These are phyloP conservation scores for Gastrophysa polygoni DNA, from an alignment of 2,888 invertebrate species.

Conservation along the genomic window DNA sequence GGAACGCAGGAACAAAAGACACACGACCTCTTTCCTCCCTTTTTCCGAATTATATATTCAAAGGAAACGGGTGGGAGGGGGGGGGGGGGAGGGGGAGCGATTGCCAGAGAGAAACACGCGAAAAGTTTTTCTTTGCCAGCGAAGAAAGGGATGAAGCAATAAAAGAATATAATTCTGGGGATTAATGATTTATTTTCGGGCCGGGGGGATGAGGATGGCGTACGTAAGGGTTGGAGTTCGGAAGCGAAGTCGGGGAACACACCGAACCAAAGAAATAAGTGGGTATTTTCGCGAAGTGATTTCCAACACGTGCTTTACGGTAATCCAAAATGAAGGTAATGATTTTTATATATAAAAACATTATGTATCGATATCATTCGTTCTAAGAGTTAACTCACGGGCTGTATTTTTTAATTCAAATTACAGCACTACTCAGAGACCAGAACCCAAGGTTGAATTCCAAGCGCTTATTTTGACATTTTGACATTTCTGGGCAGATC, in stretches of 20 bases:
- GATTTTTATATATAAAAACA: no score
- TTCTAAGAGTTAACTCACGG: no score
- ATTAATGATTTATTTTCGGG: constrained; percentile 49
- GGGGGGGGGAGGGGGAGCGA: constrained; percentile 28
- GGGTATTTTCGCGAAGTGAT: no score
- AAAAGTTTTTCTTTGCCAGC: constrained; percentile 38
- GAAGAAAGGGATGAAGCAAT: constrained; percentile 36
- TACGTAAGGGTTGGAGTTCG: constrained; percentile 24
- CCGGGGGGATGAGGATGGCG: constrained; percentile 23
- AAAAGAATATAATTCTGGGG: constrained; percentile 48
- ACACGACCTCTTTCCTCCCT: constrained; percentile 26
- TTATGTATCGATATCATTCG: no score
- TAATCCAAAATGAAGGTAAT: no score
- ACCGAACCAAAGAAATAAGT: no score
- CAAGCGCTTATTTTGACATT: no score
- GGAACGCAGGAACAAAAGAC: constrained; percentile 27
- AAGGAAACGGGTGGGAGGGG: constrained; percentile 42
- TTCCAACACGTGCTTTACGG: no score
- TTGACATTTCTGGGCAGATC: no score
- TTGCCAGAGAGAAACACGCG: constrained; percentile 38
- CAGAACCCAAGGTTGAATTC: no score
- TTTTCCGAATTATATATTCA: constrained; percentile 43
- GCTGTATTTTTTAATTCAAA: no score
- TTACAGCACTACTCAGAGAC: no score
- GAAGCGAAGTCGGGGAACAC: constrained; percentile 23